phyloP scores from a whole-genome alignment of 2,113 vertebrate species.

The Mesocricetus auratus region DNA sequence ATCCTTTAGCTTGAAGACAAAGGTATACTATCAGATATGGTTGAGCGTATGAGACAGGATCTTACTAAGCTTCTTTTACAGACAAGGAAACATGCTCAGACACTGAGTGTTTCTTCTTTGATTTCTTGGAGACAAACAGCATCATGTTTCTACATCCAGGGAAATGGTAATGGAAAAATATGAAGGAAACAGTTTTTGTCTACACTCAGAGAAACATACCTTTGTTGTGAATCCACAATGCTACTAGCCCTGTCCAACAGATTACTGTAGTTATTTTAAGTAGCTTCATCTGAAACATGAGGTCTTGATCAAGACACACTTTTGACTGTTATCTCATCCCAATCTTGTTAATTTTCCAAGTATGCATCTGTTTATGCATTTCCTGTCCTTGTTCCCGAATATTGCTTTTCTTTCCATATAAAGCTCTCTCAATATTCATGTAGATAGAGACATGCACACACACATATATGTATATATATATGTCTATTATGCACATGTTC shows the following conservation, averaged over 20 bases:
- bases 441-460: background rate
- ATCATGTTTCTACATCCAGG: background rate
- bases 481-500: background rate
- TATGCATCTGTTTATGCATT: background rate
- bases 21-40: background rate
- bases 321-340: background rate
- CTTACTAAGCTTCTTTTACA: background rate
- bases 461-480: background rate
- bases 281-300: slow-evolving; percentile 10
- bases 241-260: background rate
- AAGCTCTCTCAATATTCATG: background rate
- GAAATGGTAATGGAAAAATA: slow-evolving; percentile 29
- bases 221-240: background rate
- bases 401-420: slow-evolving; percentile 24
- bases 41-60: background rate
- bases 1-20: background rate
- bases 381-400: background rate
- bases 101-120: background rate
- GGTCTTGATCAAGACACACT: background rate
- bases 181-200: slow-evolving; percentile 44
- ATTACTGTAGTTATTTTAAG: background rate
- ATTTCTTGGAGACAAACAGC: background rate
- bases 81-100: slow-evolving; percentile 2
- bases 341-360: background rate
- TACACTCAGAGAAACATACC: background rate